A percentile compares a stretch with the other conserved stretches of the same genome.
Conservation (phyloP, 2,797 vertebrate species). For the Poeciliopsis turneri region DNA sequence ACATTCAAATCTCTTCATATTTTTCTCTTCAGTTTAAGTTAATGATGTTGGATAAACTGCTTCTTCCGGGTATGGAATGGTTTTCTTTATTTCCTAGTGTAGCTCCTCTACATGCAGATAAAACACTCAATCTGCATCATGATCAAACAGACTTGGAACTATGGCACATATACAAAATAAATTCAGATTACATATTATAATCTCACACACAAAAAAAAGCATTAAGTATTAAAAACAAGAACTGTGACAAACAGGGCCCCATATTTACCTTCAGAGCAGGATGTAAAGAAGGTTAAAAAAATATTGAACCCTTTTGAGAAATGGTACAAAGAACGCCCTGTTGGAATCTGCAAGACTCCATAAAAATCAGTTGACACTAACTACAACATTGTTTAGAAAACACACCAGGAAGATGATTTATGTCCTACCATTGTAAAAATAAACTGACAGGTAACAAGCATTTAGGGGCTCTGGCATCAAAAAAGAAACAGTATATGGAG, state of each 20-base stretch:
- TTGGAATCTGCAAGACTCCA: neutral
- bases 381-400: neutral
- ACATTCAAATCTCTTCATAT: conserved; percentile 17
- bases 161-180: neutral
- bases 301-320: neutral
- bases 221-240: neutral
- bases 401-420: neutral
- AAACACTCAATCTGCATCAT: conserved; percentile 7
- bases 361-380: neutral
- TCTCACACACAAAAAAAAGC: neutral
- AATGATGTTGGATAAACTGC: conserved; percentile 31
- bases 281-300: neutral
- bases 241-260: neutral
- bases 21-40: conserved; percentile 46
- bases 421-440: neutral
- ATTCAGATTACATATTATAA: neutral
- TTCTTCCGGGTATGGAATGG: neutral
- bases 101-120: neutral
- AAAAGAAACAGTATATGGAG: neutral
- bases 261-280: neutral
- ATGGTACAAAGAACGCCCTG: neutral
- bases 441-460: neutral
- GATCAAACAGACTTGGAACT: neutral
- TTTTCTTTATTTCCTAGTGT: neutral
- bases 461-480: neutral